Evolutionary conservation across 2,888 invertebrate species (phyloP).

Genomic region (Chouioia cunea): DNA sequence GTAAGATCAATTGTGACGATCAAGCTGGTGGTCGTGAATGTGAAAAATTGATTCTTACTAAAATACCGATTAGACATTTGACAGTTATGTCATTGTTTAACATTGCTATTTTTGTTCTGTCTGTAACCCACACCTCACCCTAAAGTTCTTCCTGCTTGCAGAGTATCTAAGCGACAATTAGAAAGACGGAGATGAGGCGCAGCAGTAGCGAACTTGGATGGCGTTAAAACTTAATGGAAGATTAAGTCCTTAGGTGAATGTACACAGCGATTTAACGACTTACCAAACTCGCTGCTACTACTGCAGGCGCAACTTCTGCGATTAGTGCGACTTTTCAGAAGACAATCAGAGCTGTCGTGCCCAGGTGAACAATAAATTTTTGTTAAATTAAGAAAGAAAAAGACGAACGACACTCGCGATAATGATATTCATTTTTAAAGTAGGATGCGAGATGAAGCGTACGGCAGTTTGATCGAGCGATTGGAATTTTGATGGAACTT

Average conservation of each 20-base stretch:
- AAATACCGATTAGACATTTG: too few relatives aligned
- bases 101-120: too few relatives aligned
- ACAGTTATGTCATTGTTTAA: too few relatives aligned
- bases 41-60: too few relatives aligned
- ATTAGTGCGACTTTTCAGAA: conserved; percentile 45
- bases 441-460: too few relatives aligned
- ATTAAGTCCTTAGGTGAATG: conserved; percentile 44
- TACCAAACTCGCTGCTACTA: conserved; percentile 23
- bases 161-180: conserved; percentile 35
- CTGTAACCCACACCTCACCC: too few relatives aligned
- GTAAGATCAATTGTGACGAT: too few relatives aligned
- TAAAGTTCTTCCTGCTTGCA: conserved; percentile 21
- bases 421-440: conserved; percentile 15
- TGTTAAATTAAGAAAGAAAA: not conserved
- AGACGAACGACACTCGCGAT: not conserved
- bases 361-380: conserved; percentile 33
- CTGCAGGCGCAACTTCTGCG: conserved; percentile 37
- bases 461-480: too few relatives aligned
- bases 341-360: conserved; percentile 35
- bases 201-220: conserved; percentile 10
- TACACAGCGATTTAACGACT: conserved; percentile 46
- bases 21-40: too few relatives aligned
- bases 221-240: conserved; percentile 46
- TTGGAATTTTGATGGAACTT: too few relatives aligned
- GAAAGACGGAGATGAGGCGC: conserved; percentile 8